Base-by-base conservation (phyloP, 2,888 invertebrate species). In the Cheilosia scutellata region DNA sequence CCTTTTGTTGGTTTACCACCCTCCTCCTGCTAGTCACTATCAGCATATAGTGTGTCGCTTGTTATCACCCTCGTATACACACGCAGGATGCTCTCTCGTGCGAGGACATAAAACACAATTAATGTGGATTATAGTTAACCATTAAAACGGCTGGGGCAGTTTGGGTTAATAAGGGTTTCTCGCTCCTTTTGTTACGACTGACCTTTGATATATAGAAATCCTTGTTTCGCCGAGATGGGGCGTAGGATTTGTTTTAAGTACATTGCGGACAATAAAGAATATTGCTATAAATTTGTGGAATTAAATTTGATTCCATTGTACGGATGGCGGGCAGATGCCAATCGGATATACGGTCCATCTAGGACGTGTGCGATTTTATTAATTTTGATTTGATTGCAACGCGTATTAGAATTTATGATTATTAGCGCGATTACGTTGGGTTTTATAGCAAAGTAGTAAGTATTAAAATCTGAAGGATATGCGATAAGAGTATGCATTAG, bases 51-150 rank as follows among this genome's bases (percentile, higher is more conserved):
- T 70, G 63, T 74, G 72, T 25, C 7, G 29, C 57, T 74, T 75
- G 80, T 86, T 80, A 70, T 80, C 82, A 66, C 68, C 76, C 71
- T 72, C 55, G 76, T 80, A 65, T 53, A 76, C 49, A 51, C 71
- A 70, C 55, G 29, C 71, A 66, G 58, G 65, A 65, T 55, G 11
- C 63, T 57, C 55, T 62, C 55, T 75, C 60, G 66, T 82, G 82
- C 76, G 66, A 77, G 82, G 72, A 80, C 76, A 82, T 86, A 86
- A 86, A 82, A 77, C 82, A 86, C 82, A 86, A 86, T 86, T 86
- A 86, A 86, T 86, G 86, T 72, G 86, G 86, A 86, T 86, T 86
- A 86, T 72, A 86, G 86, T 86, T 86, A 86, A 86, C 82, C 82
- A 82, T 86, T 86, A 86, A 82, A 82, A 77, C 72, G 72, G 68